phyloP scores from a whole-genome alignment of 2,113 vertebrate genomes.

The Typhlomys cinereus region DNA sequence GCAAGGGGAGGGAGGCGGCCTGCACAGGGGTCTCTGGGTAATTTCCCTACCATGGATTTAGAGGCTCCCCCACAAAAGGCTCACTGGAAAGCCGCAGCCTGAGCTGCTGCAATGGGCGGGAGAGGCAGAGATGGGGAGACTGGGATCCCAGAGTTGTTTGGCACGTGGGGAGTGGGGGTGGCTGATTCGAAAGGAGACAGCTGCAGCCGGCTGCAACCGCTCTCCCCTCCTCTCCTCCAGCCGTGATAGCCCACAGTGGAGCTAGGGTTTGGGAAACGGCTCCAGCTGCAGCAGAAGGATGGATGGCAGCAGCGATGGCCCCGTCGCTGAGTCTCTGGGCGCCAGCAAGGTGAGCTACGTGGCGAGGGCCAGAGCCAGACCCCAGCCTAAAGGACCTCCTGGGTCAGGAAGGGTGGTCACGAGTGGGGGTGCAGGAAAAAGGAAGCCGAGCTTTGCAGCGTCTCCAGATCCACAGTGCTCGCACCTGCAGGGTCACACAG shows the following conservation, averaged over 20 bases:
- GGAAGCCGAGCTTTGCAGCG: not conserved
- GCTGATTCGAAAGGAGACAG: slow-evolving; percentile 67
- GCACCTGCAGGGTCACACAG: not conserved
- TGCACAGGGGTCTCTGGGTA: slow-evolving; percentile 76
- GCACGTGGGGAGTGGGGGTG: slow-evolving; percentile 66
- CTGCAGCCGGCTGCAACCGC: slow-evolving; percentile 65
- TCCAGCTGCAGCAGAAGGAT: slow-evolving; percentile 45
- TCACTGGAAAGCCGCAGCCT: slow-evolving; percentile 62
- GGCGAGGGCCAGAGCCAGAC: not conserved
- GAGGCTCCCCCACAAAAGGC: slow-evolving; percentile 74
- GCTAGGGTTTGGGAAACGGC: slow-evolving; percentile 21
- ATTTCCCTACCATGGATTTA: slow-evolving; percentile 78
- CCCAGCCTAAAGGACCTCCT: not conserved
- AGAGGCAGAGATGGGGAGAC: slow-evolving; percentile 41
- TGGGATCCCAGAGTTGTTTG: slow-evolving; percentile 47
- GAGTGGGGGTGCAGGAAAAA: not conserved
- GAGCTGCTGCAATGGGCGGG: not conserved
- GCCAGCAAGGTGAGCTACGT: not conserved
- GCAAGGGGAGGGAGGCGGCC: slow-evolving; percentile 66
- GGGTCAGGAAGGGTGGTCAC: not conserved
- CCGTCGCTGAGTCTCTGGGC: not conserved
- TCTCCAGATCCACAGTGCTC: not conserved
- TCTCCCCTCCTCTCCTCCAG: slow-evolving; percentile 34
- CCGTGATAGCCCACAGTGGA: slow-evolving; percentile 54
- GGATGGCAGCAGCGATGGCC: not conserved